Percentiles rank a stretch among this genome's conserved stretches.
Evolutionary conservation across 2,113 vertebrate species (phyloP).

Genomic region (Tympanuchus pallidicinctus): DNA sequence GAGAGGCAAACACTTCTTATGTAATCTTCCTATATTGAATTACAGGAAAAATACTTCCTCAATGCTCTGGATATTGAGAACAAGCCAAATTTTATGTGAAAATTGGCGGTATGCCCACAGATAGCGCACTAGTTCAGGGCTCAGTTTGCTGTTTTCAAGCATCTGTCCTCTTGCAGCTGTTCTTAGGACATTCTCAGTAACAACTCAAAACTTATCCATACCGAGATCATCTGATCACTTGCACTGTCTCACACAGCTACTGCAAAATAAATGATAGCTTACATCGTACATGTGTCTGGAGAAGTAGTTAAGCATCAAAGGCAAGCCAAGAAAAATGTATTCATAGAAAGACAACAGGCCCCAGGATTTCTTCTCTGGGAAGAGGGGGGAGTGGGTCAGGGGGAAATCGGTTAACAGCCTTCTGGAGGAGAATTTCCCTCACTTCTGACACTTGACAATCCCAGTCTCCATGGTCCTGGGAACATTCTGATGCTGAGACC

Average conservation of each 20-base stretch:
- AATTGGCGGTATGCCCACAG: background rate
- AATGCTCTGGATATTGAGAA: background rate
- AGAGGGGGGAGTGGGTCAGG: background rate
- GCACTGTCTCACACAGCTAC: constrained; percentile 22
- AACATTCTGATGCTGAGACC: background rate
- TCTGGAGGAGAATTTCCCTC: background rate
- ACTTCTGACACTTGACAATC: background rate
- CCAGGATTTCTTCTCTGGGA: background rate
- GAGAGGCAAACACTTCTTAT: background rate
- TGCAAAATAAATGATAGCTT: constrained; percentile 8
- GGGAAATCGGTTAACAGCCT: background rate
- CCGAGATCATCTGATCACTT: background rate
- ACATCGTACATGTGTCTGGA: background rate
- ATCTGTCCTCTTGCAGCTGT: background rate
- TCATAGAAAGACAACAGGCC: background rate
- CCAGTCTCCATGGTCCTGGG: background rate
- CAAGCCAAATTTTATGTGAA: background rate
- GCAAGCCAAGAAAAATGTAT: background rate
- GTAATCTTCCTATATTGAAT: constrained; percentile 10
- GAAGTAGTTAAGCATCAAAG: background rate
- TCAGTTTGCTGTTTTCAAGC: background rate
- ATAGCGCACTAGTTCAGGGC: background rate
- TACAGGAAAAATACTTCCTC: constrained; percentile 45
- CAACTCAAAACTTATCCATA: background rate
- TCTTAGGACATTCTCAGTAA: background rate